Conservation (phyloP, 2,797 vertebrate species). For the Potorous gilbertii region DNA sequence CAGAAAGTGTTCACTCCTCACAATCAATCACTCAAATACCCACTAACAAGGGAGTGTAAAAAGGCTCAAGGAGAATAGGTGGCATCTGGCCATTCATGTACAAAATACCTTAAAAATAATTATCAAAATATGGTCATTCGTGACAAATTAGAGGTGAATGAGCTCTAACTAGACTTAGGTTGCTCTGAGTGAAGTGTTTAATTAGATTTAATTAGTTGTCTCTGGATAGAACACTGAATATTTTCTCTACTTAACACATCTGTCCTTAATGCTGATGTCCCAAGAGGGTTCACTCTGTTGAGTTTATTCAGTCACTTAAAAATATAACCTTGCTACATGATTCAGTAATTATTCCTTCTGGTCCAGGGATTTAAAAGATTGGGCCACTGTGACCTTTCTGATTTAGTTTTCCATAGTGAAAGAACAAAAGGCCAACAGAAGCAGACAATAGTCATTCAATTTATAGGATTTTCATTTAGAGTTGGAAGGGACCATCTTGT, state of each 20-base stretch:
- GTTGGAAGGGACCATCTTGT: background rate
- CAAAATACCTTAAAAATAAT: slow-evolving; percentile 47
- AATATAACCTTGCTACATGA: background rate
- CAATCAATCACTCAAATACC: slow-evolving; percentile 11
- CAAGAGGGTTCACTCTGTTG: background rate
- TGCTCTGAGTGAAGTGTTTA: slow-evolving; percentile 47
- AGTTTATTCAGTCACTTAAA: background rate
- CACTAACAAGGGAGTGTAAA: background rate
- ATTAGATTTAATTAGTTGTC: slow-evolving; percentile 52
- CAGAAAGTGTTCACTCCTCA: background rate
- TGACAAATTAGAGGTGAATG: slow-evolving; percentile 63
- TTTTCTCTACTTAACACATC: slow-evolving; percentile 31
- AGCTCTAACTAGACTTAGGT: slow-evolving; percentile 62
- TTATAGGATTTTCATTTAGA: background rate
- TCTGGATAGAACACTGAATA: slow-evolving; percentile 19
- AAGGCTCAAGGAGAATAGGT: slow-evolving; percentile 8
- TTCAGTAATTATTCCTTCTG: background rate
- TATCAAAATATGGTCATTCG: slow-evolving; percentile 44
- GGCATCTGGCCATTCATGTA: slow-evolving; percentile 40
- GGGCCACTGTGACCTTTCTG: background rate
- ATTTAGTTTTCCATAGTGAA: background rate
- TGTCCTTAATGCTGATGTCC: background rate
- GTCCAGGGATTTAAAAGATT: background rate
- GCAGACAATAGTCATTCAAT: background rate
- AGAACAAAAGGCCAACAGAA: background rate